Base-by-base conservation (phyloP, 2,113 vertebrate species). In the Regulus satrapa region DNA sequence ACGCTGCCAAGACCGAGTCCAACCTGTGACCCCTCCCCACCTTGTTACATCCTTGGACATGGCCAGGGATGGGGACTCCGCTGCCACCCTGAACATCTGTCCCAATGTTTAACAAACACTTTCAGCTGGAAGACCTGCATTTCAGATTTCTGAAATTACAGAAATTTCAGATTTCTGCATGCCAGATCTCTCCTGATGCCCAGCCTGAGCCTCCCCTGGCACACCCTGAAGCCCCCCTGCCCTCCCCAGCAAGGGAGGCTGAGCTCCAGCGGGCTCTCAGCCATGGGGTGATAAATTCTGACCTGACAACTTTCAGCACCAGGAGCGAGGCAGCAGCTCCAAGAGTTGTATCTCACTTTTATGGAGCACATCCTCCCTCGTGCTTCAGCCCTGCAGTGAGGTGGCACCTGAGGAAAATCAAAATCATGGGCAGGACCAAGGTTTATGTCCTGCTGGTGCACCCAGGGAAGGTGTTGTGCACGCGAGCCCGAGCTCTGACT, bases 191-290 rank as follows among this genome's bases (percentile, higher is more conserved):
- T 62, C 18, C 34, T 41, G 8, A 8, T 34, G 40, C 31, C 29
- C 54, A 62, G 10, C 40, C 36, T 38, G 52, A 43, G 17, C 36
- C 38, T 81, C 13, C n/a, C 68, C 68, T 59, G 59, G 59, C 59
- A 24, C 51, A 45, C 9, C 18, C 1, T 13, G 40, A 18, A 64
- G 12, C 17, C 3, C 0, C 0, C 3, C 48, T 34, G 46, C 40
- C 8, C 10, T 58, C 21, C 12, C 28, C 63, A 54, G 43, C 36
- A 49, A 9, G 45, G 32, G 15, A 69, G 23, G 64, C 38, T 31
- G 38, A 43, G n/a, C 32, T 85, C 49, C 67, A 56, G 18, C 3
- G 5, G 5, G 0, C 28, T 46, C 46, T 23, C 29, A 26, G 85
- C 31, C 9, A 10, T 0, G 0, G 28, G 45, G 23, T 16, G 45